phyloP scores from a whole-genome alignment of 2,113 vertebrate genomes.

The Pachyramphus minor region DNA sequence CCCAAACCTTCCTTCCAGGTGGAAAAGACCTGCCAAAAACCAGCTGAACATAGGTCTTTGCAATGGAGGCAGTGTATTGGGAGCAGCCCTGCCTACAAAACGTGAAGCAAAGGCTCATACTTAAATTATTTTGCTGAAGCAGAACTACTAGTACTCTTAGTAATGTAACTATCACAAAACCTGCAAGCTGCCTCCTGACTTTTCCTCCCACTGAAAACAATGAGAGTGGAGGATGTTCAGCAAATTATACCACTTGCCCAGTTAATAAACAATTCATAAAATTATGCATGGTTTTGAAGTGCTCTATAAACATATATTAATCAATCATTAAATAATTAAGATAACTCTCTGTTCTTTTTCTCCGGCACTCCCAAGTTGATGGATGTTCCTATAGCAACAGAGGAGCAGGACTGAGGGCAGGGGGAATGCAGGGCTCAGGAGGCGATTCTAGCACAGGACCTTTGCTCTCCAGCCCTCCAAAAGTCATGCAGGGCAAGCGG shows the following conservation, averaged over 20 bases:
- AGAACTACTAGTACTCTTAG: background rate
- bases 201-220: background rate
- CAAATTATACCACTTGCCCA: background rate
- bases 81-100: background rate
- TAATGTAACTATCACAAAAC: background rate
- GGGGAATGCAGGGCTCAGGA: background rate
- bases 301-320: conserved; percentile 18
- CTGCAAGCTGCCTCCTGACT: background rate
- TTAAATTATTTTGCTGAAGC: background rate
- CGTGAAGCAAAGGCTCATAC: background rate
- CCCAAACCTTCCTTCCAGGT: background rate
- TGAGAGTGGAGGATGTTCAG: background rate
- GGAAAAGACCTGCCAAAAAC: background rate
- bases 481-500: conserved; percentile 54
- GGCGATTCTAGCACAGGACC: background rate
- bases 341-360: conserved; percentile 42
- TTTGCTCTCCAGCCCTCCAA: conserved; percentile 57
- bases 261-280: conserved; percentile 27
- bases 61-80: background rate
- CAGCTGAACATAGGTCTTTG: background rate
- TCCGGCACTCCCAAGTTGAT: conserved; percentile 17
- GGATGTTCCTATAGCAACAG: background rate
- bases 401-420: background rate
- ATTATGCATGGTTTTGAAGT: background rate
- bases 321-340: conserved; percentile 52